These are phyloP conservation scores for Hydractinia echinata DNA, from an alignment of 30 jellyfish, hydroid and myxozoan species.

Conservation along the genomic window DNA sequence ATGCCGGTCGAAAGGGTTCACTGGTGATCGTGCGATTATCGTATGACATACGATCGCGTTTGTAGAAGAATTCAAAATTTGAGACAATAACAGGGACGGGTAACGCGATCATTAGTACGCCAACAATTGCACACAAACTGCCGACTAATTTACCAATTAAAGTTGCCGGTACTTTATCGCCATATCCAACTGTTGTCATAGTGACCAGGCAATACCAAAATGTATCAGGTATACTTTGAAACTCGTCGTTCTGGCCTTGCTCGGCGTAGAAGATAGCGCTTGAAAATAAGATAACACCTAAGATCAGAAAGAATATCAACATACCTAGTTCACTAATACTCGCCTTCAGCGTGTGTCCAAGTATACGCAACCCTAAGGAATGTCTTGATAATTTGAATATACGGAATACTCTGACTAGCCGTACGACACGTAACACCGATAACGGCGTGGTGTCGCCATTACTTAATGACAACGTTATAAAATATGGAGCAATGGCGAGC, in stretches of 20 bases:
- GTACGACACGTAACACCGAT: slow-evolving; percentile 83
- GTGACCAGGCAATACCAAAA: slow-evolving; percentile 91
- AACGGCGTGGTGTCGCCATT: slow-evolving; percentile 78
- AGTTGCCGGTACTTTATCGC: slow-evolving; percentile 83
- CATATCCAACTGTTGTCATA: slow-evolving; percentile 98
- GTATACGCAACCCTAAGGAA: slow-evolving; percentile 88
- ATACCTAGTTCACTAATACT: slow-evolving; percentile 86
- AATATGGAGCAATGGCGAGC: slow-evolving; percentile 89
- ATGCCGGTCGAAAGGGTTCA: neutral
- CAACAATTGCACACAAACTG: slow-evolving; percentile 90
- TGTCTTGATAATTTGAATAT: slow-evolving; percentile 91
- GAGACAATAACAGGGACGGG: slow-evolving; percentile 97
- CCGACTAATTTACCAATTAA: slow-evolving; percentile 79
- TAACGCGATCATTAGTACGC: slow-evolving; percentile 82
- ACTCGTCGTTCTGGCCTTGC: slow-evolving; percentile 59
- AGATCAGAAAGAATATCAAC: slow-evolving; percentile 74
- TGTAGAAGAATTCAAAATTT: slow-evolving; percentile 84
- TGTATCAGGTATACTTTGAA: slow-evolving; percentile 91
- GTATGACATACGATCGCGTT: slow-evolving; percentile 40
- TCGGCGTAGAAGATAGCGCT: slow-evolving; percentile 96
- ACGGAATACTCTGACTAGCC: slow-evolving; percentile 91
- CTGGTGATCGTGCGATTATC: neutral
- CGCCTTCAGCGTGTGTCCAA: slow-evolving; percentile 87
- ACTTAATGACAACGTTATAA: slow-evolving; percentile 80
- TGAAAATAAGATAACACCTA: slow-evolving; percentile 84